These are phyloP conservation scores for Mastacembelus armatus DNA, from an alignment of 2,797 vertebrate species.

Conservation along the genomic window DNA sequence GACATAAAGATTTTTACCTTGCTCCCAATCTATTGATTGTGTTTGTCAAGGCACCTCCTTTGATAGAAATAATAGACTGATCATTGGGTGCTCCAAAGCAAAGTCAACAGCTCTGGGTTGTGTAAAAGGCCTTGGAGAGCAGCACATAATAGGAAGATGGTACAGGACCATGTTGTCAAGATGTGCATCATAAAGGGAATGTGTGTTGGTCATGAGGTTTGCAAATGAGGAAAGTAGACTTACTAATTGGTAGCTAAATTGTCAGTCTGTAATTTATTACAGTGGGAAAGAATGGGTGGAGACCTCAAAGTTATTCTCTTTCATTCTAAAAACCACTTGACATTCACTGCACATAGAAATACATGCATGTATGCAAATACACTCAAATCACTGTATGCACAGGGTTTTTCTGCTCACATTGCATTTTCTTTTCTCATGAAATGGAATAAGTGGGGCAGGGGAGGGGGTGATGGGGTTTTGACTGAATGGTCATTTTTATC, in stretches of 20 bases:
- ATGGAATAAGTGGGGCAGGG: conserved; percentile 37
- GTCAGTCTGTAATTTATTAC: conserved; percentile 76
- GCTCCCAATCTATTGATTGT: conserved; percentile 42
- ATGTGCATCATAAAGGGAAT: conserved; percentile 57
- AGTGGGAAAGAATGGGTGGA: conserved; percentile 63
- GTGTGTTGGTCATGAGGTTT: conserved; percentile 60
- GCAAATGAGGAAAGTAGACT: conserved; percentile 65
- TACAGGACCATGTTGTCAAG: conserved; percentile 33
- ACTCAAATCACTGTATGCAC: conserved; percentile 29
- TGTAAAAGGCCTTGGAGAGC: conserved; percentile 26
- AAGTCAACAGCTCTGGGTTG: not conserved
- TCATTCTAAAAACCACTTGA: conserved; percentile 68
- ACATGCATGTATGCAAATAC: conserved; percentile 17
- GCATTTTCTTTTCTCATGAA: conserved; percentile 61
- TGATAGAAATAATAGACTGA: conserved; percentile 31
- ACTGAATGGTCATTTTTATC: conserved; percentile 76
- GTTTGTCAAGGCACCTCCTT: conserved; percentile 47
- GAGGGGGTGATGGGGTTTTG: too few relatives aligned
- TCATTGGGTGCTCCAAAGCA: conserved; percentile 26
- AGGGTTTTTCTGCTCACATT: conserved; percentile 57
- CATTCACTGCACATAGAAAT: conserved; percentile 44
- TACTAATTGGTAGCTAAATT: conserved; percentile 73
- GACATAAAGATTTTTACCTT: conserved; percentile 30
- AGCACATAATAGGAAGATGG: conserved; percentile 30
- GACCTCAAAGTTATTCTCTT: conserved; percentile 72